phyloP scores from a whole-genome alignment of 2,113 vertebrate genomes.

The Telmatochromis bifrenatus region DNA sequence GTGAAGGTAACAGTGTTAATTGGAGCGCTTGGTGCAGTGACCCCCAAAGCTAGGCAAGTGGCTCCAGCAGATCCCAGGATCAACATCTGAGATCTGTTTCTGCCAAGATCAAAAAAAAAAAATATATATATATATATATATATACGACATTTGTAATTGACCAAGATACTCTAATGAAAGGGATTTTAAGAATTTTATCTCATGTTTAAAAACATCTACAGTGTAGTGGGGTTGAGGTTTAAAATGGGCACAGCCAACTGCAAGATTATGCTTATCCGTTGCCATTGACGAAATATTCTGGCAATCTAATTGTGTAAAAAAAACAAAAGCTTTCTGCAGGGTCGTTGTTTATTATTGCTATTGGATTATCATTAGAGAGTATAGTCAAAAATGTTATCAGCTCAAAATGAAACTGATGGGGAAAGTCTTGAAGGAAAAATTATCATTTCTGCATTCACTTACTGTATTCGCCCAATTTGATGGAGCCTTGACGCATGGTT shows the following conservation, averaged over 20 bases:
- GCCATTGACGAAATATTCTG: neutral
- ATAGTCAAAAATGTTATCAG: neutral
- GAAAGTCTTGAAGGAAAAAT: neutral
- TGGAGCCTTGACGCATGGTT: slow-evolving; percentile 43
- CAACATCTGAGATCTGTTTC: neutral
- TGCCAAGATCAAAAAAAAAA: neutral
- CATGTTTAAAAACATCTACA: neutral
- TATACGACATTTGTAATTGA: neutral
- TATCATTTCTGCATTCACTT: slow-evolving; percentile 30
- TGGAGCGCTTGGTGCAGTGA: neutral
- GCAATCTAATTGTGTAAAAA: neutral
- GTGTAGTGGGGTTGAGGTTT: neutral
- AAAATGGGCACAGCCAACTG: neutral
- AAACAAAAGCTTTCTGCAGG: neutral
- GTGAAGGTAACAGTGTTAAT: neutral
- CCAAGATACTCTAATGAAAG: neutral
- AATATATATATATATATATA: neutral
- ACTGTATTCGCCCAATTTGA: slow-evolving; percentile 72
- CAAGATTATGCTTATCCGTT: neutral
- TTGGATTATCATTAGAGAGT: neutral
- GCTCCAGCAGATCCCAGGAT: neutral
- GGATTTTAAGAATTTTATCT: neutral
- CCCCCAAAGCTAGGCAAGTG: neutral
- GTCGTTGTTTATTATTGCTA: neutral
- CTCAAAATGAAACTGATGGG: neutral